phyloP scores from a whole-genome alignment of 1,140 invertebrate genomes.

The Drosophila tristis region DNA sequence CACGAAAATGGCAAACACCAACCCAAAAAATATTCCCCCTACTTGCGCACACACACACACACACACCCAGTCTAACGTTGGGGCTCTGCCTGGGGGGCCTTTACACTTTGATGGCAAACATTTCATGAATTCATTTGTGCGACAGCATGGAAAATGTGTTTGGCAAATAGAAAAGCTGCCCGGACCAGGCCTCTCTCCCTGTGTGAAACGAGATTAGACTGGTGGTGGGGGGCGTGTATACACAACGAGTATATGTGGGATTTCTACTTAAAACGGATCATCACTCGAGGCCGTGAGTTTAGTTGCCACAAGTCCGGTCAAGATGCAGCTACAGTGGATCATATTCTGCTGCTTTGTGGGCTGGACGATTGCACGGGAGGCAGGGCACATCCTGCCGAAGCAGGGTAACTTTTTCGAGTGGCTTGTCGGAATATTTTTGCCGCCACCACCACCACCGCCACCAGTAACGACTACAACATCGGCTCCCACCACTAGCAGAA shows the following conservation, averaged over 20 bases:
- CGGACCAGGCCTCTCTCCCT: conserved; percentile 19
- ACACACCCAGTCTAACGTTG: not conserved
- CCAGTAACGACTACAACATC: not conserved
- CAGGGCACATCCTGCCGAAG: not conserved
- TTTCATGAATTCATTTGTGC: conserved; percentile 77
- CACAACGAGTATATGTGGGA: not conserved
- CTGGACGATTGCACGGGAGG: too few relatives aligned
- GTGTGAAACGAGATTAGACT: conserved; percentile 42
- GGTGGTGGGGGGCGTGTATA: not conserved
- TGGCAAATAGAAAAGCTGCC: conserved; percentile 65
- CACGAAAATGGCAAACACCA: conserved; percentile 32
- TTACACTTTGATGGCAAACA: conserved; percentile 68
- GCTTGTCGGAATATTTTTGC: conserved; percentile 39
- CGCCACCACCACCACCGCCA: conserved; percentile 4
- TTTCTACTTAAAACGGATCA: conserved; percentile 44
- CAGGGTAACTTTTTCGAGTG: conserved; percentile 41
- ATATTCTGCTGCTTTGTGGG: conserved; percentile 12
- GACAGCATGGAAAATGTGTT: conserved; percentile 65
- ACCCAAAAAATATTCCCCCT: too few relatives aligned
- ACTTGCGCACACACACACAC: not conserved
- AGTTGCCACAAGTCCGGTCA: conserved; percentile 19
- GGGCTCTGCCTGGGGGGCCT: conserved; percentile 36
- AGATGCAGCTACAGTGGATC: conserved; percentile 54
- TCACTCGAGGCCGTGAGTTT: conserved; percentile 18
- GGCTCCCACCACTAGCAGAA: conserved; percentile 6